Conservation (phyloP, 2,888 invertebrate species). For the Calameuta filiformis region DNA sequence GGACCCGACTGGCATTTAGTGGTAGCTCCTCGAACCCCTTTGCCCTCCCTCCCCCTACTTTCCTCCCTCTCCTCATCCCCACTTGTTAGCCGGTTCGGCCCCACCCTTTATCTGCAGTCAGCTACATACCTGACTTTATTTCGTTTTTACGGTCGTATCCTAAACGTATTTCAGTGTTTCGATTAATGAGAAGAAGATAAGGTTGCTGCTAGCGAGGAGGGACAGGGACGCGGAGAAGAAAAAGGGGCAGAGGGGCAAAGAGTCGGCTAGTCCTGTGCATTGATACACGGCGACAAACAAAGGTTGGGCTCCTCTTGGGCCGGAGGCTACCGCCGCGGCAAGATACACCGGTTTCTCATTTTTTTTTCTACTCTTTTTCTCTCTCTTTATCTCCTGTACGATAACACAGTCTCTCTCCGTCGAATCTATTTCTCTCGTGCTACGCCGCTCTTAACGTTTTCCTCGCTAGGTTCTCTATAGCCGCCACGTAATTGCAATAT, state of each 20-base stretch:
- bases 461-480: neutral
- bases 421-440: no score
- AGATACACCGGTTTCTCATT: neutral
- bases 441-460: no score
- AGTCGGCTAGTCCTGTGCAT: no score
- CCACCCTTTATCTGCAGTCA: conserved; percentile 1
- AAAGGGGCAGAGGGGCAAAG: neutral
- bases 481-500: conserved; percentile 46
- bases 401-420: no score
- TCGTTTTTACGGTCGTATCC: conserved; percentile 44
- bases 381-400: neutral
- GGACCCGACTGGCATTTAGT: neutral
- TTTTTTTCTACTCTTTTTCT: neutral
- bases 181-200: conserved; percentile 49
- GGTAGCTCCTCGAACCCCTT: neutral
- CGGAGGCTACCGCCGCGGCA: neutral
- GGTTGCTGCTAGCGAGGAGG: conserved; percentile 2
- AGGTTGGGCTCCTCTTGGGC: neutral
- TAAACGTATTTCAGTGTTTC: conserved; percentile 48
- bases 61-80: neutral
- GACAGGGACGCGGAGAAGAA: conserved; percentile 1
- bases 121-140: conserved; percentile 29
- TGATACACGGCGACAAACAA: neutral
- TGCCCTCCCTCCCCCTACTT: neutral
- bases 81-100: neutral